phyloP scores from a whole-genome alignment of 2,888 invertebrate species.

The Dysmachus trigonus region DNA sequence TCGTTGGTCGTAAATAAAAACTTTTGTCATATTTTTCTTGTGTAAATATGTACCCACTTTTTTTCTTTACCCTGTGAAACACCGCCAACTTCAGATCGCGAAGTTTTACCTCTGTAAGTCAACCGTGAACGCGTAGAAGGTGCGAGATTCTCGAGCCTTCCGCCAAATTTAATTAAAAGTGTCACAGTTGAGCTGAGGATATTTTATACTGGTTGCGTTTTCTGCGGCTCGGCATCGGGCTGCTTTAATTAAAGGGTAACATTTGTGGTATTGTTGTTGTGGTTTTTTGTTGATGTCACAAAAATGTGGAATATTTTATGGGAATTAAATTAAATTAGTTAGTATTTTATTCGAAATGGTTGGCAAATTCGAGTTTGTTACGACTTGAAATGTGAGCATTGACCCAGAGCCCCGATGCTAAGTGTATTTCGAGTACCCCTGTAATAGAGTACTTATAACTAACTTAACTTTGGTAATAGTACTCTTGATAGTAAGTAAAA shows the following conservation, averaged over 20 bases:
- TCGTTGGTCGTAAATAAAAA: conserved; percentile 16
- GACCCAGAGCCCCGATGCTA: not conserved
- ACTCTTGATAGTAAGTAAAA: not conserved
- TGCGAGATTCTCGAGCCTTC: not conserved
- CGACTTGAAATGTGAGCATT: not conserved
- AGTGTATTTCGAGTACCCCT: not conserved
- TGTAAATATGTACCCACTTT: not conserved
- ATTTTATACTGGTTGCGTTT: not conserved
- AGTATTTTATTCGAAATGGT: not conserved
- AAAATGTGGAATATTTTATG: not conserved
- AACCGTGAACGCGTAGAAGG: not conserved
- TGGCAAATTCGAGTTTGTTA: not conserved
- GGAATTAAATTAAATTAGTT: not conserved
- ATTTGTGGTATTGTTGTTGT: not conserved
- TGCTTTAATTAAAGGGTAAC: not conserved
- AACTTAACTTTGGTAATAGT: not conserved
- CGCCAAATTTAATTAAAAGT: not conserved
- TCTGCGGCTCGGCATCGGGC: not conserved
- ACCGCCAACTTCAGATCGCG: not conserved
- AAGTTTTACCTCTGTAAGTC: not conserved
- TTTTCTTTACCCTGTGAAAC: not conserved
- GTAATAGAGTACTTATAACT: not conserved
- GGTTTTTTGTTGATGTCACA: not conserved
- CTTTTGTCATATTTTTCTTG: conserved; percentile 24
- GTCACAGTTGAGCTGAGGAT: not conserved